Evolutionary conservation across 2,888 invertebrate genomes (phyloP).

Genomic region (Holacanthella duospinosa): DNA sequence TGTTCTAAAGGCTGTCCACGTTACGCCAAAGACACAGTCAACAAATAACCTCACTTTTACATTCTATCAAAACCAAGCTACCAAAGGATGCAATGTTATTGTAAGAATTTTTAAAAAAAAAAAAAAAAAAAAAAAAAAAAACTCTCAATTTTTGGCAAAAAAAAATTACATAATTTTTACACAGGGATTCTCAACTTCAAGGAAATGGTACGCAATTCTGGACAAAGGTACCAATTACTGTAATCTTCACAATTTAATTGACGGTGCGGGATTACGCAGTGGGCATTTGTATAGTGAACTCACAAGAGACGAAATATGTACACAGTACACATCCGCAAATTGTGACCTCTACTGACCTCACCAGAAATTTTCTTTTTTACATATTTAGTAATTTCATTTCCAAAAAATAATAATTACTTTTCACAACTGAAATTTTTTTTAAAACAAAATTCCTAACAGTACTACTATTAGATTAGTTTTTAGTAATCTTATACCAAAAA

Average conservation of each 20-base stretch:
- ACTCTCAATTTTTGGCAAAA: background rate
- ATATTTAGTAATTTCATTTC: too few relatives aligned
- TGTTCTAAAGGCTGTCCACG: constrained; percentile 36
- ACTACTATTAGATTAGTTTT: too few relatives aligned
- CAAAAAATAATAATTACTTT: too few relatives aligned
- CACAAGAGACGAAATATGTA: constrained; percentile 39
- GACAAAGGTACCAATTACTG: constrained; percentile 40
- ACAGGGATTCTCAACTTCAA: constrained; percentile 39
- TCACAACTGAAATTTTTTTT: too few relatives aligned
- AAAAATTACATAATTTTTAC: background rate
- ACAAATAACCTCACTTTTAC: constrained; percentile 39
- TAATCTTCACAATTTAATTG: constrained; percentile 39
- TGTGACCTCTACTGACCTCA: constrained; percentile 38
- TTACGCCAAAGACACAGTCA: constrained; percentile 34
- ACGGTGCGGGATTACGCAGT: constrained; percentile 36
- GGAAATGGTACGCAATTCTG: constrained; percentile 37
- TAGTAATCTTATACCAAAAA: too few relatives aligned
- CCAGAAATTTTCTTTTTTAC: too few relatives aligned
- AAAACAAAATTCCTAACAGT: too few relatives aligned
- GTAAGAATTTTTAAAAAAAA: constrained; percentile 23
- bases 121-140: background rate
- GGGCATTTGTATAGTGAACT: constrained; percentile 38
- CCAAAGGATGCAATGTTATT: constrained; percentile 36
- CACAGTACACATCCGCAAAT: constrained; percentile 39
- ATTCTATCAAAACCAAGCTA: constrained; percentile 29